Evolutionary conservation across 1,140 invertebrate species (phyloP).

Genomic region (Grapholita molesta): DNA sequence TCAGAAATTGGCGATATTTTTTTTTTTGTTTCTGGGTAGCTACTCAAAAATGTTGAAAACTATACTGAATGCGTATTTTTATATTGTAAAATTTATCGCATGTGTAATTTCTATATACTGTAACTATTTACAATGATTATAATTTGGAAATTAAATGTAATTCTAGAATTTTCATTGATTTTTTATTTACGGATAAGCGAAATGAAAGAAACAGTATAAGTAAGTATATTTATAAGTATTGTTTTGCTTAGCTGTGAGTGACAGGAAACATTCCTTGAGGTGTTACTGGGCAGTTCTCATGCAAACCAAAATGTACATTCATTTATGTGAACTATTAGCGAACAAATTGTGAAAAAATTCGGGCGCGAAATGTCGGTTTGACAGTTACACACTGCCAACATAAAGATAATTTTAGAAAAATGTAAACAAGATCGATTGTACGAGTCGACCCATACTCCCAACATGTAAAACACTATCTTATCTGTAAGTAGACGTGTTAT

Average conservation of each 20-base stretch:
- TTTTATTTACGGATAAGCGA: slow-evolving; percentile 36
- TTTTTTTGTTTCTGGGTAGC: slow-evolving; percentile 19
- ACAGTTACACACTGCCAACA: neutral
- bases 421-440: neutral
- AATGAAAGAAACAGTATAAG: slow-evolving; percentile 32
- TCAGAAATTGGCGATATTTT: slow-evolving; percentile 18
- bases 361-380: neutral
- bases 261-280: slow-evolving; percentile 16
- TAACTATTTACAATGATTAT: slow-evolving; percentile 46
- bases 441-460: neutral
- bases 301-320: neutral
- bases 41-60: slow-evolving; percentile 30
- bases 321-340: neutral
- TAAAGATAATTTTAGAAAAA: neutral
- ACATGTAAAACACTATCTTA: neutral
- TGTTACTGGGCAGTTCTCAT: slow-evolving; percentile 13
- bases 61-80: slow-evolving; percentile 58
- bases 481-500: neutral
- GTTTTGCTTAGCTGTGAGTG: slow-evolving; percentile 31
- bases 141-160: slow-evolving; percentile 70
- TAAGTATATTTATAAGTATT: slow-evolving; percentile 52
- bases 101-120: slow-evolving; percentile 59
- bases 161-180: slow-evolving; percentile 48
- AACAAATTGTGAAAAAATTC: neutral
- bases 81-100: slow-evolving; percentile 68